Conservation (phyloP, 2,888 invertebrate species). For the Brenthis hecate region DNA sequence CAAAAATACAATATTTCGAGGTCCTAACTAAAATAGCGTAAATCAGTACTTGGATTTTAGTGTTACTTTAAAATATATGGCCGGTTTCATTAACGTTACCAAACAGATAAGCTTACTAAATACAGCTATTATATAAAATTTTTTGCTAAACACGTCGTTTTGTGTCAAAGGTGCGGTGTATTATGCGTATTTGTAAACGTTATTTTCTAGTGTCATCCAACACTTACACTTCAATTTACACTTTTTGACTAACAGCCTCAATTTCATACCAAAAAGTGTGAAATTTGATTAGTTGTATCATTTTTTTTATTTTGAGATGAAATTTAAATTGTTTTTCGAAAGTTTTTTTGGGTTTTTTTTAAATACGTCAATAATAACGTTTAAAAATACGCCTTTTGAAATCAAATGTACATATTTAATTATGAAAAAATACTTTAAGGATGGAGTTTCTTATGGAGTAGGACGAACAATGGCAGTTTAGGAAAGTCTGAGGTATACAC, state of each 20-base stretch:
- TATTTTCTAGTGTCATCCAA: neutral
- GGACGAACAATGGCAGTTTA: slow-evolving; percentile 40
- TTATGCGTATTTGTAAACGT: neutral
- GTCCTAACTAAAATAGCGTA: slow-evolving; percentile 59
- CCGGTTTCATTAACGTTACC: slow-evolving; percentile 66
- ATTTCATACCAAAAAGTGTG: too few relatives aligned
- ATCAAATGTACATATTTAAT: too few relatives aligned
- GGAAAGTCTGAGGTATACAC: slow-evolving; percentile 24
- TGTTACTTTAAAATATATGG: slow-evolving; percentile 57
- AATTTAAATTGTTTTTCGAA: slow-evolving; percentile 4
- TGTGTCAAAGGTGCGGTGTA: slow-evolving; percentile 34
- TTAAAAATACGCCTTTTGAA: too few relatives aligned
- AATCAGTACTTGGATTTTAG: slow-evolving; percentile 61
- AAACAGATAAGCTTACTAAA: slow-evolving; percentile 53
- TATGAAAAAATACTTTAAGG: slow-evolving; percentile 1
- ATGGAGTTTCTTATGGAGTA: slow-evolving; percentile 27
- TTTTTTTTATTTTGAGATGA: neutral
- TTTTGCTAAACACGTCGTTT: slow-evolving; percentile 45
- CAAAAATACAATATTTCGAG: slow-evolving; percentile 70
- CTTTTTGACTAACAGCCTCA: too few relatives aligned
- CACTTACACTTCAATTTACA: slow-evolving; percentile 9
- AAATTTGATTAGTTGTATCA: too few relatives aligned
- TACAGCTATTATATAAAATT: slow-evolving; percentile 70
- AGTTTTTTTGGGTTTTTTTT: slow-evolving; percentile 7
- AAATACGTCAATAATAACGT: too few relatives aligned